Percentiles rank a stretch among this genome's conserved stretches.
Evolutionary conservation across 2,113 vertebrate genomes (phyloP).

Genomic region (rabbit (Oryctolagus cuniculus)): DNA sequence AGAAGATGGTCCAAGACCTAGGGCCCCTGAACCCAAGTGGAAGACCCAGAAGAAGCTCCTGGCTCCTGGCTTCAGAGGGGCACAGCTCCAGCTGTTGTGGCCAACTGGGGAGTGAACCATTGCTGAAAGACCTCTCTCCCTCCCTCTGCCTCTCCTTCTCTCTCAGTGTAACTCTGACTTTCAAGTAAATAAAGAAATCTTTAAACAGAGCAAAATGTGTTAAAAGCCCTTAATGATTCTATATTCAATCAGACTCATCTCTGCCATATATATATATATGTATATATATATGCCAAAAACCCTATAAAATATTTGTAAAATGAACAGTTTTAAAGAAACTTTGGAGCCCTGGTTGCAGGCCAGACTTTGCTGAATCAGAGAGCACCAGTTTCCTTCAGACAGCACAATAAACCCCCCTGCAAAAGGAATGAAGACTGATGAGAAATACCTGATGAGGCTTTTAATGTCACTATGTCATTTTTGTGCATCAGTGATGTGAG

Average conservation of each 20-base stretch:
- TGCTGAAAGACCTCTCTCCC: too few species aligned
- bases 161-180: too few species aligned
- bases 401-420: slow-evolving; percentile 60
- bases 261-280: not conserved
- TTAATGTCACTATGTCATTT: slow-evolving; percentile 73
- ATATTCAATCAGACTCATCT: not conserved
- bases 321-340: slow-evolving; percentile 56
- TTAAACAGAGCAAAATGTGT: not conserved
- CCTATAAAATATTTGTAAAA: slow-evolving; percentile 56
- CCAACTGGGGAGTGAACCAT: too few species aligned
- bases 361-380: slow-evolving; percentile 59
- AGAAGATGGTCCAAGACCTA: too few species aligned
- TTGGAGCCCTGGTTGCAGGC: slow-evolving; percentile 39
- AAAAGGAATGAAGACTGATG: slow-evolving; percentile 51
- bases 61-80: too few species aligned
- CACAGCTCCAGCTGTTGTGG: too few species aligned
- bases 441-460: slow-evolving; percentile 69
- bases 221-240: slow-evolving; percentile 1
- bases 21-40: too few species aligned
- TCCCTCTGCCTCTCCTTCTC: too few species aligned
- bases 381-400: slow-evolving; percentile 34
- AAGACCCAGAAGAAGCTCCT: too few species aligned
- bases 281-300: not conserved
- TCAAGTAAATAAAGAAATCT: too few species aligned
- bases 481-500: slow-evolving; percentile 48